These are phyloP conservation scores for Melanerpes formicivorus DNA, from an alignment of 2,113 vertebrate species.

Conservation along the genomic window DNA sequence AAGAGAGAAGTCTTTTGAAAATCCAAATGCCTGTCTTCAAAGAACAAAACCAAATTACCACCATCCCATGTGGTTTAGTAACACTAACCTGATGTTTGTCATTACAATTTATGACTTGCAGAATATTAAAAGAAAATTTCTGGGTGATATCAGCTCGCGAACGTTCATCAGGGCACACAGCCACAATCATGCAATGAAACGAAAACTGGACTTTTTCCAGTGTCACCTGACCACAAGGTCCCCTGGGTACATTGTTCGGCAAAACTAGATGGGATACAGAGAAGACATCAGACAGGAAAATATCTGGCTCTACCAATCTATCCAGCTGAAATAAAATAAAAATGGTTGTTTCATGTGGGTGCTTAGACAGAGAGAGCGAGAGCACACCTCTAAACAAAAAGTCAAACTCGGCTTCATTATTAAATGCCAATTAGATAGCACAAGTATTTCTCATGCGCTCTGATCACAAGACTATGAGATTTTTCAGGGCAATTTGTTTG, in stretches of 20 bases:
- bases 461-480: background rate
- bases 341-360: background rate
- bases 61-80: accelerated
- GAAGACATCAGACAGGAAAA: background rate
- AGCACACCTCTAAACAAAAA: background rate
- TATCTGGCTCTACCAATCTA: background rate
- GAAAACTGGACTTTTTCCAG: background rate
- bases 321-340: background rate
- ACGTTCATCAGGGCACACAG: background rate
- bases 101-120: background rate
- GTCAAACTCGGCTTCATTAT: background rate
- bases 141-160: background rate
- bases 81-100: background rate
- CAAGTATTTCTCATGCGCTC: background rate
- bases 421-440: background rate
- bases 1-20: background rate
- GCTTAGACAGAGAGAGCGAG: background rate
- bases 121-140: background rate
- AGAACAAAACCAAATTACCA: background rate
- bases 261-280: background rate
- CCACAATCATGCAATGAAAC: background rate
- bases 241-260: background rate
- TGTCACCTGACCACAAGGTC: accelerated
- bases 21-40: conserved; percentile 11
- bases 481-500: background rate